Conservation (phyloP, 2,113 vertebrate species). For the Cyanoramphus novaezelandiae region DNA sequence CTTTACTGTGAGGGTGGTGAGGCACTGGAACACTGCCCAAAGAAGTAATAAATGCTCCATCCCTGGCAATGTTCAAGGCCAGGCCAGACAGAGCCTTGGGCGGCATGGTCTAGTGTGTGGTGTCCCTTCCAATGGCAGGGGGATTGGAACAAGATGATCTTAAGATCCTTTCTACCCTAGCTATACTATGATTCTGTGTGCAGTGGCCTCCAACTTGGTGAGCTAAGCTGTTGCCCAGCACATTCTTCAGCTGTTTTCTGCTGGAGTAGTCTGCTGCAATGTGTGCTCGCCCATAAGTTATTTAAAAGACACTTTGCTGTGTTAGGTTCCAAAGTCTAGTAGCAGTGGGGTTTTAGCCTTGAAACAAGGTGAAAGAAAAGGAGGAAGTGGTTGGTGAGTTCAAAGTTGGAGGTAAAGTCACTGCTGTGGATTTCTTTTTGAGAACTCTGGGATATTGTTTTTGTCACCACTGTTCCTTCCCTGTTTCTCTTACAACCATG, state of each 20-base stretch:
- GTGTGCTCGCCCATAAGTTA: not conserved
- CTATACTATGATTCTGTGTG: not conserved
- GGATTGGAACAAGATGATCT: not conserved
- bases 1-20: not conserved
- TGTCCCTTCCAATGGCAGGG: not conserved
- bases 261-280: not conserved
- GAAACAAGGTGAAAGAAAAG: not conserved
- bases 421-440: not conserved
- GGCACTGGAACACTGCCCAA: not conserved
- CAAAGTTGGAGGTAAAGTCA: not conserved
- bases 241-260: not conserved
- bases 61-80: not conserved
- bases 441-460: not conserved
- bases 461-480: not conserved
- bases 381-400: not conserved
- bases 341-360: not conserved
- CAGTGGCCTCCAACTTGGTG: not conserved
- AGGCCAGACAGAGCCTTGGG: not conserved
- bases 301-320: not conserved
- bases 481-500: not conserved
- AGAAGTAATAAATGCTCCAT: not conserved
- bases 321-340: not conserved
- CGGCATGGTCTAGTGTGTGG: not conserved
- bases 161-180: not conserved
- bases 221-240: not conserved